Percentiles rank a stretch among this genome's conserved stretches.
Conservation (phyloP, 2,797 vertebrate genomes). For the Botia almorhae region DNA sequence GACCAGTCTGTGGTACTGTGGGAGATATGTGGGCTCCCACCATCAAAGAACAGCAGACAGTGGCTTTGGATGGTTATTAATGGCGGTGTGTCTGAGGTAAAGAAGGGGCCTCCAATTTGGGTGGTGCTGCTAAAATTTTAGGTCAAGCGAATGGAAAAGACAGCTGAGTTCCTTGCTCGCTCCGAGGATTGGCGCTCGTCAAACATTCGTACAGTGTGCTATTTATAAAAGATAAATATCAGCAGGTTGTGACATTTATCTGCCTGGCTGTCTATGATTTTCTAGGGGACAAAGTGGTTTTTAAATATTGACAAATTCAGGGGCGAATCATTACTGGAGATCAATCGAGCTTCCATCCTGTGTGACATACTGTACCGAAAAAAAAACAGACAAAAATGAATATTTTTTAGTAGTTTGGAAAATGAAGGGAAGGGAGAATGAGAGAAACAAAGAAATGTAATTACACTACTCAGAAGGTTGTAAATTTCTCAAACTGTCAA, state of each 20-base stretch:
- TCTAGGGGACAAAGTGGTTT: slow-evolving; percentile 62
- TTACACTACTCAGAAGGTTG: slow-evolving; percentile 47
- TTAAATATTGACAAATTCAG: slow-evolving; percentile 69
- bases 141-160: slow-evolving; percentile 12
- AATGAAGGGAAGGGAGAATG: neutral
- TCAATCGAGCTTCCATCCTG: slow-evolving; percentile 50
- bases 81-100: slow-evolving; percentile 1
- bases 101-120: slow-evolving; percentile 6
- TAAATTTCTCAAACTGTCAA: slow-evolving; percentile 55
- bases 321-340: slow-evolving; percentile 58
- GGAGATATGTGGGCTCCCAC: slow-evolving; percentile 28
- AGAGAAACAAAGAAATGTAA: slow-evolving; percentile 43
- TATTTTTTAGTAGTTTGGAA: neutral
- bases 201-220: slow-evolving; percentile 53
- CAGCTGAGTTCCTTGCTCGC: slow-evolving; percentile 36
- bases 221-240: slow-evolving; percentile 70
- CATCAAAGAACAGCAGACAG: slow-evolving; percentile 31
- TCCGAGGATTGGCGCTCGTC: slow-evolving; percentile 37
- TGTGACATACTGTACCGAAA: neutral
- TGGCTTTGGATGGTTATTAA: slow-evolving; percentile 44
- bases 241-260: slow-evolving; percentile 70
- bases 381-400: neutral
- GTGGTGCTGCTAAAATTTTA: neutral
- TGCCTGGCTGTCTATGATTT: slow-evolving; percentile 58
- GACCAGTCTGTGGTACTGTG: slow-evolving; percentile 47